A percentile compares a stretch with the other conserved stretches of the same genome.
Evolutionary conservation across 2,113 vertebrate species (phyloP).

Genomic region (Coracopsis vasa): DNA sequence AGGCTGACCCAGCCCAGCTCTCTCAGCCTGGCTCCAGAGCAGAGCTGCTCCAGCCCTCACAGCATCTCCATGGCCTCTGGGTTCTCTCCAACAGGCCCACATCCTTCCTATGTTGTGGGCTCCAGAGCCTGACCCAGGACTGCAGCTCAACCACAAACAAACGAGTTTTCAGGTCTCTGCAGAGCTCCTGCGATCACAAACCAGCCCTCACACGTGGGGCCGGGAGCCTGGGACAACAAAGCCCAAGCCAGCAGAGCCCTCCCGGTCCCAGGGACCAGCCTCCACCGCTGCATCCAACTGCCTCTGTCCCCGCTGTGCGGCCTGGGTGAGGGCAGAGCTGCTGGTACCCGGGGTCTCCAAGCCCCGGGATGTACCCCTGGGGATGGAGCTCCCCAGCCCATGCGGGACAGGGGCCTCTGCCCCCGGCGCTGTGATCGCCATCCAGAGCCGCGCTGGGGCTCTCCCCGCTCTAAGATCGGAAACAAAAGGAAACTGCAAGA

Average conservation of each 20-base stretch:
- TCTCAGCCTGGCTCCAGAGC: background rate
- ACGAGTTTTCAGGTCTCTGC: rapidly evolving
- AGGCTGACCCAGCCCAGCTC: background rate
- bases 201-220: rapidly evolving
- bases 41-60: background rate
- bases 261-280: background rate
- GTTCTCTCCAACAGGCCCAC: background rate
- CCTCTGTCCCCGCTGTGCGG: rapidly evolving
- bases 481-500: background rate
- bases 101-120: background rate
- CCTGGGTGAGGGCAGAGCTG: background rate
- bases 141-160: background rate
- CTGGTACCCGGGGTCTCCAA: rapidly evolving
- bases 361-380: background rate
- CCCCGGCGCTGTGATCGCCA: background rate
- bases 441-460: background rate
- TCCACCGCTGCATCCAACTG: background rate
- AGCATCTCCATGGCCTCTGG: background rate
- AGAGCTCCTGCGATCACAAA: background rate
- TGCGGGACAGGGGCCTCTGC: background rate
- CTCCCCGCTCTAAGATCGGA: rapidly evolving
- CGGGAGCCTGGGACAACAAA: background rate
- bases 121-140: background rate
- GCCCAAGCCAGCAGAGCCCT: background rate
- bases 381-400: background rate